These are phyloP conservation scores for Psix sp. DNA, from an alignment of 1,140 invertebrate genomes.

Conservation along the genomic window DNA sequence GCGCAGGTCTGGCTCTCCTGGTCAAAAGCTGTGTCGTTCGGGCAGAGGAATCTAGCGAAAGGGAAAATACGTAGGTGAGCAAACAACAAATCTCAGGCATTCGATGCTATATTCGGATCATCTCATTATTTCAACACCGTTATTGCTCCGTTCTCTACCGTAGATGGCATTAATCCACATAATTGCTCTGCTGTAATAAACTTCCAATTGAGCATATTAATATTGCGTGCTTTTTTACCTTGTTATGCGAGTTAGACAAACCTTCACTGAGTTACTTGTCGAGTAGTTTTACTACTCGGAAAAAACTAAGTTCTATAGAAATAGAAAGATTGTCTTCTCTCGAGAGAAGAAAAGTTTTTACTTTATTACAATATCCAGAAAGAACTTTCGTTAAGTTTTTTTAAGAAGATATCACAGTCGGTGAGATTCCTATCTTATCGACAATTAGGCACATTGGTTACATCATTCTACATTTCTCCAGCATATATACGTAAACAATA, in stretches of 20 bases:
- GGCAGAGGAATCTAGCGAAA: constrained; percentile 88
- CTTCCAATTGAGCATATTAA: constrained; percentile 44
- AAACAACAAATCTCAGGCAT: constrained; percentile 16
- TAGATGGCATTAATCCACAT: constrained; percentile 39
- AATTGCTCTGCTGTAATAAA: constrained; percentile 43
- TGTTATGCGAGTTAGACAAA: neutral
- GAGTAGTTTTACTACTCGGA: too few species aligned
- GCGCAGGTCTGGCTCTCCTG: constrained; percentile 94
- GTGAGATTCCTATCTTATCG: too few species aligned
- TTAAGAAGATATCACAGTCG: too few species aligned
- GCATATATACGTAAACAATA: too few species aligned
- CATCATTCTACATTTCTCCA: too few species aligned
- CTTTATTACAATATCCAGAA: too few species aligned
- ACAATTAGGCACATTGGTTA: too few species aligned
- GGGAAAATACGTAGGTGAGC: constrained; percentile 29
- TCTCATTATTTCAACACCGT: constrained; percentile 55
- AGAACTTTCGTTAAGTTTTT: too few species aligned
- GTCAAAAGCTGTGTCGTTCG: constrained; percentile 94
- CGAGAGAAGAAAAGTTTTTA: too few species aligned
- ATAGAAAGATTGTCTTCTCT: too few species aligned
- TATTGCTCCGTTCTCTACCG: constrained; percentile 21
- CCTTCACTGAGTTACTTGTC: too few species aligned
- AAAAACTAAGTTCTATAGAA: too few species aligned
- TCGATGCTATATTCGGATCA: constrained; percentile 37
- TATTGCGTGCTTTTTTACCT: constrained; percentile 15